Percentiles rank a stretch among this genome's conserved stretches.
Evolutionary conservation across 1,140 invertebrate genomes (phyloP).

Genomic region (Drosophila burlai): DNA sequence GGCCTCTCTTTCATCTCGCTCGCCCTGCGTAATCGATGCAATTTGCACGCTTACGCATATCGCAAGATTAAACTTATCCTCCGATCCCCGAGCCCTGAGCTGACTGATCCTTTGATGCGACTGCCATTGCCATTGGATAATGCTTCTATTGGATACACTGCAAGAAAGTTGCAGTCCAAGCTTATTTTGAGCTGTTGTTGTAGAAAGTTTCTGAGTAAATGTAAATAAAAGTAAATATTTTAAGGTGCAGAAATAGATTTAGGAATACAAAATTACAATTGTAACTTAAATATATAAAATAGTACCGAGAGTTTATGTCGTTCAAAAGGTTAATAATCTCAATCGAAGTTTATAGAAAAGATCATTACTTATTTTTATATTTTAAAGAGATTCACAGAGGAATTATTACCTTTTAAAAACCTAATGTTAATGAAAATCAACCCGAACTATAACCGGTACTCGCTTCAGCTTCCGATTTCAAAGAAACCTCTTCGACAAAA

Average conservation of each 20-base stretch:
- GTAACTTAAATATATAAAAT: not conserved
- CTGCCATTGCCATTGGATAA: conserved; percentile 22
- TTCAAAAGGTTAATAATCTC: too few relatives aligned
- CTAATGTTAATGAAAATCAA: not conserved
- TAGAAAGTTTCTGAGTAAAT: too few relatives aligned
- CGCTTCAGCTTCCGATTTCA: not conserved
- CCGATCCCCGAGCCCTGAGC: conserved; percentile 43
- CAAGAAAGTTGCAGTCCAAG: not conserved
- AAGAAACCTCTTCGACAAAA: not conserved
- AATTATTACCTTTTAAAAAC: too few relatives aligned
- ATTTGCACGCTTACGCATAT: conserved; percentile 83
- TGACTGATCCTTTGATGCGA: conserved; percentile 65
- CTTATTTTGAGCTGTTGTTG: not conserved
- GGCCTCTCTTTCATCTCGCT: conserved; percentile 27
- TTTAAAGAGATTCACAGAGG: too few relatives aligned
- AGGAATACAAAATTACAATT: not conserved
- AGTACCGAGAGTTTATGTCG: too few relatives aligned
- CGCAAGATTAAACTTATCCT: conserved; percentile 79
- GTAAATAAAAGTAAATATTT: not conserved
- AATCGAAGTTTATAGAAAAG: not conserved
- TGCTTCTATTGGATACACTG: conserved; percentile 26
- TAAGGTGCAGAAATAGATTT: not conserved
- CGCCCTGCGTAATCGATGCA: conserved; percentile 68
- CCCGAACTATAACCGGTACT: not conserved
- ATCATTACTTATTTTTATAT: too few relatives aligned